Conservation (phyloP, 2,888 invertebrate species). For the Pyralis farinalis region DNA sequence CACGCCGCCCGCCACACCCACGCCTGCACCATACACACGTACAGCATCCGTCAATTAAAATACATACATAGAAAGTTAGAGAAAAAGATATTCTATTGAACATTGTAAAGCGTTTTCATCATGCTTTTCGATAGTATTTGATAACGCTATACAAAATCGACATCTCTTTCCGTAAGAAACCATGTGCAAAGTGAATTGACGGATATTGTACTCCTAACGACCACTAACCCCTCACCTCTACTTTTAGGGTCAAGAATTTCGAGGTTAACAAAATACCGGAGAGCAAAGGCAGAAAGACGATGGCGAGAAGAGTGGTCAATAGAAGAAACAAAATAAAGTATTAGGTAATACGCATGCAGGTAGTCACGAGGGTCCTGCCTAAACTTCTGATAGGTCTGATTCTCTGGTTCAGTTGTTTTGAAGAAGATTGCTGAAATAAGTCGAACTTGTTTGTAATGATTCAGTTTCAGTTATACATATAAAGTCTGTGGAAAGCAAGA, state of each 20-base stretch:
- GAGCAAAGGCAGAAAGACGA: conserved; percentile 9
- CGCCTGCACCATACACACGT: conserved; percentile 29
- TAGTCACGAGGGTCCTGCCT: neutral
- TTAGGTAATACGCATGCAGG: conserved; percentile 2
- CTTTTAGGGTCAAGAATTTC: conserved; percentile 25
- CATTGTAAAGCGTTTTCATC: too few relatives aligned
- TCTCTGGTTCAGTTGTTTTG: too few relatives aligned
- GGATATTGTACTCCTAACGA: conserved; percentile 12
- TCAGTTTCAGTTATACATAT: too few relatives aligned
- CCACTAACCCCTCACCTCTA: conserved; percentile 10
- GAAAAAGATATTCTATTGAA: too few relatives aligned
- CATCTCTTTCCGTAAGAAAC: too few relatives aligned
- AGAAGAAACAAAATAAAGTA: conserved; percentile 7
- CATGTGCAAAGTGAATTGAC: neutral
- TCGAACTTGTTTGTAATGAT: too few relatives aligned
- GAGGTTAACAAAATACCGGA: conserved; percentile 24
- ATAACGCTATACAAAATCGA: too few relatives aligned
- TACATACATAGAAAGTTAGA: too few relatives aligned
- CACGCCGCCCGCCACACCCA: conserved; percentile 37
- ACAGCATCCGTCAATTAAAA: neutral
- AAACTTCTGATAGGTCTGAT: neutral
- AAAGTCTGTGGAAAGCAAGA: too few relatives aligned
- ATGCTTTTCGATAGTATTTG: too few relatives aligned
- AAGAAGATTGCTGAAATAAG: too few relatives aligned
- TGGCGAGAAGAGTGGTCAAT: conserved; percentile 7